Conservation (phyloP, 2,888 invertebrate species). For the Synergus laeviventris region DNA sequence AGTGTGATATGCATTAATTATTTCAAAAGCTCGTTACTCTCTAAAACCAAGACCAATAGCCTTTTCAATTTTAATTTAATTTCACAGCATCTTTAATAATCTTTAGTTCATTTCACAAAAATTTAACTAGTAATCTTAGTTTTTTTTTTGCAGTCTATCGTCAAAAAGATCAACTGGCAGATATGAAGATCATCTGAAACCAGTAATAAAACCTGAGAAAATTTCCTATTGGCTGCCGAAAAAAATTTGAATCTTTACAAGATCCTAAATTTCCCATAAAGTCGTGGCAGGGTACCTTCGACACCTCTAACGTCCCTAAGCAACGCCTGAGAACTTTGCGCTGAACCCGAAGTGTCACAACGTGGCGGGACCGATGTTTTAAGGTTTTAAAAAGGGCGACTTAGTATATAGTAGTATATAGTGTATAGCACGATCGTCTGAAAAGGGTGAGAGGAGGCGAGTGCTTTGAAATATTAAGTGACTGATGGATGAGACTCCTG, state of each 20-base stretch:
- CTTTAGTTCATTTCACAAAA: no score
- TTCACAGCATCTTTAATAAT: no score
- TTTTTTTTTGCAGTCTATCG: background rate
- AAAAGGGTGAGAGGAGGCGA: slow-evolving; percentile 56
- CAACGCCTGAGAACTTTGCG: slow-evolving; percentile 67
- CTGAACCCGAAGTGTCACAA: slow-evolving; percentile 59
- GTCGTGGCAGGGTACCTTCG: slow-evolving; percentile 43
- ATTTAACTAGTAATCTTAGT: background rate
- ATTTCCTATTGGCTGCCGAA: background rate
- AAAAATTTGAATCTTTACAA: slow-evolving; percentile 19
- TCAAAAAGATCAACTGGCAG: no score
- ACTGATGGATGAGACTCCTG: slow-evolving; percentile 74
- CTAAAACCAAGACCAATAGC: background rate
- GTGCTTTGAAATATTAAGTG: slow-evolving; percentile 74
- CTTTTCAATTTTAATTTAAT: background rate
- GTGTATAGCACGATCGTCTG: slow-evolving; percentile 49
- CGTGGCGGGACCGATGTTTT: slow-evolving; percentile 64
- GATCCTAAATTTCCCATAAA: slow-evolving; percentile 43
- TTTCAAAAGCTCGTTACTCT: slow-evolving; percentile 13
- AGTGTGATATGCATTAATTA: slow-evolving; percentile 41
- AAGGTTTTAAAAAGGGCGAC: slow-evolving; percentile 69
- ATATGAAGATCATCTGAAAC: no score
- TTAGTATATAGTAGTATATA: slow-evolving; percentile 41
- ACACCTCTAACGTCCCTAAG: slow-evolving; percentile 65
- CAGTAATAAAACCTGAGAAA: background rate